Conservation (phyloP, 2,888 invertebrate species). For the Tiphia femorata region DNA sequence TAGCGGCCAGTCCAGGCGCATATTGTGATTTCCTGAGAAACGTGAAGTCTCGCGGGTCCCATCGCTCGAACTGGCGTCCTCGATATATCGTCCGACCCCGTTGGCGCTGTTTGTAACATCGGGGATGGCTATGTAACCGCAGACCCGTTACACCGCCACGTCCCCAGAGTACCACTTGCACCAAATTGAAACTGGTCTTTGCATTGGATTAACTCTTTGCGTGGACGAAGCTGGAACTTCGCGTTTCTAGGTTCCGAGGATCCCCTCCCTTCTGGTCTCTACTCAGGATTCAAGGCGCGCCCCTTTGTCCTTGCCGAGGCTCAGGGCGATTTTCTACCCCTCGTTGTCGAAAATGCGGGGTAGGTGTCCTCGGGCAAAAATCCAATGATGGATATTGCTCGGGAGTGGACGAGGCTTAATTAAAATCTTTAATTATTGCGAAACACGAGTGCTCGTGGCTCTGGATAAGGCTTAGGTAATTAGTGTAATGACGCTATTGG, state of each 20-base stretch:
- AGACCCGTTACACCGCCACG: constrained; percentile 42
- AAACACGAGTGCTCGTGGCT: too few species aligned
- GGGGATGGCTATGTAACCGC: constrained; percentile 39
- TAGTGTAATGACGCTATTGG: too few species aligned
- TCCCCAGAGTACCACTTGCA: constrained; percentile 54
- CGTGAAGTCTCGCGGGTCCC: constrained; percentile 54
- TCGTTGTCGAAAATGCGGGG: too few species aligned
- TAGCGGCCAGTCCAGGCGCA: constrained; percentile 27
- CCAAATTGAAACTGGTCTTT: constrained; percentile 65
- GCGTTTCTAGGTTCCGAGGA: constrained; percentile 1
- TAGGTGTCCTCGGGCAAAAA: too few species aligned
- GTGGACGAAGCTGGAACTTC: constrained; percentile 32
- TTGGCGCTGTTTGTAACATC: constrained; percentile 42
- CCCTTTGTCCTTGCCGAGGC: constrained; percentile 1
- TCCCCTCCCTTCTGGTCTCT: too few species aligned
- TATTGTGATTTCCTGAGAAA: constrained; percentile 57
- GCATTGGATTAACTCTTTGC: constrained; percentile 62
- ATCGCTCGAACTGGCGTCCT: constrained; percentile 48
- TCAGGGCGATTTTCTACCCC: constrained; percentile 4
- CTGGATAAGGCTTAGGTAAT: too few species aligned
- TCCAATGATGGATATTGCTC: too few species aligned
- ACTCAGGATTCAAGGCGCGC: too few species aligned
- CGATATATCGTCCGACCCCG: constrained; percentile 46
- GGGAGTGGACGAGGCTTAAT: too few species aligned
- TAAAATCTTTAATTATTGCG: too few species aligned